Evolutionary conservation across 1,140 invertebrate genomes (phyloP), one percentile per base, ranked within the genome.

Genomic region (Atta colombica): DNA sequence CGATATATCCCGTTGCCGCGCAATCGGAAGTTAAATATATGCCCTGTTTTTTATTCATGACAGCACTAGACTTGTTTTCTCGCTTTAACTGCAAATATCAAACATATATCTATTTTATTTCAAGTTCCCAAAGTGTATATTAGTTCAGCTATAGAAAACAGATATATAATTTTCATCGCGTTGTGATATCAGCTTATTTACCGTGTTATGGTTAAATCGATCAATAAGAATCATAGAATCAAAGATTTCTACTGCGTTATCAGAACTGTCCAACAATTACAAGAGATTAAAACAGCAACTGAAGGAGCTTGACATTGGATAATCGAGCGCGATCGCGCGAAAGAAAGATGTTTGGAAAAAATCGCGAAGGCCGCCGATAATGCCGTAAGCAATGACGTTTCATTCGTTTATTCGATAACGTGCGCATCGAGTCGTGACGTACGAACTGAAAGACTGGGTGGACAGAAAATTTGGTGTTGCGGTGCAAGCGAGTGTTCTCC

Each of bases 341-440:
- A 72, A 74, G 25, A 53, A 82, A 21, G 21, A 81, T 39, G 12
- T 35, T 14, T n/a, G 55, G 5, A 31, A 58, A 58, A 80, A 82
- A 60, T 14, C 10, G 53, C 53, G 18, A 58, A 31, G 31, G 39
- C 39, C 53, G 35, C 25, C 39, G 80, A 82, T 82, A 72, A 72
- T 55, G 35, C 35, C 21, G 18, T 61, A 74, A 82, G 68, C 68
- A 72, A 82, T 39, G 35, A 74, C 18, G 55, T 60, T 74, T 74
- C 78, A 21, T 74, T 82, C 80, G 80, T 82, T 82, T 45, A 61
- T 82, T 68, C 80, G 80, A 82, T 82, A 81, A 74, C 55, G 68
- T 35, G 53, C 25, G 55, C 68, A 74, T 39, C 55, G 80, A 72
- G 18, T 61, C 68, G 53, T 74, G 69, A 61, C 68, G 80, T 82